Evolutionary conservation across 2,797 vertebrate species (phyloP), one percentile per base, ranked within the genome.

Genomic region (Sebastes minor): DNA sequence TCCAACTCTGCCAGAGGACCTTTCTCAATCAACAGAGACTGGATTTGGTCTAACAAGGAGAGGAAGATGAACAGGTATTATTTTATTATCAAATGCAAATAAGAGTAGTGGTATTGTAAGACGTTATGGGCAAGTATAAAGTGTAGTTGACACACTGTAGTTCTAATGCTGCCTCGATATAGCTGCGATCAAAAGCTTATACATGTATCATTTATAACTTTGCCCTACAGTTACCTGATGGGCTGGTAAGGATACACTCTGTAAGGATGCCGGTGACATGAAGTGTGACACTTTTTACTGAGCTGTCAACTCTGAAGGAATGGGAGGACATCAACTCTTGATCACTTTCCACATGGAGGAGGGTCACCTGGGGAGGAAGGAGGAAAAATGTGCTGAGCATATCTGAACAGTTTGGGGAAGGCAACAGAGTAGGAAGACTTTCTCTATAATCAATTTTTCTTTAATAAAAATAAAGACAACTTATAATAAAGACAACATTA

Each of bases 231-330:
- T 62, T 91, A 94, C 97, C 97, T 86, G 90, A 89, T 10, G 97
- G 97, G 72, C 88, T 95, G 38, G 71, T 89, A 25, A 98, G 93
- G 46, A 93, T 56, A 80, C 96, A 96, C 56, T 90, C 78, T 2
- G 13, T 86, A 62, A 97, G 75, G 5, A 78, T 76, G 20, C 97
- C 96, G 0, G 95, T 95, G 80, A 97, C 59, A 25, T 96, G 95
- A 0, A 97, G 62, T 2, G 92, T 95, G 70, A 97, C 89, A 2
- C 85, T 92, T 76, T 74, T 92, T 35, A 97, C 90, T 56, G 95
- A 91, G 30, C 82, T 82, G 83, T 98, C 97, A 55, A 97, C 95
- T n/a, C 74, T 89, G 91, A 98, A 98, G 20, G 79, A 86, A 81
- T 94, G 90, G 3, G 60, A 71, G 11, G 89, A 89, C 53, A 67